Conservation (phyloP, 2,113 vertebrate species). For the Telmatochromis sp. region DNA sequence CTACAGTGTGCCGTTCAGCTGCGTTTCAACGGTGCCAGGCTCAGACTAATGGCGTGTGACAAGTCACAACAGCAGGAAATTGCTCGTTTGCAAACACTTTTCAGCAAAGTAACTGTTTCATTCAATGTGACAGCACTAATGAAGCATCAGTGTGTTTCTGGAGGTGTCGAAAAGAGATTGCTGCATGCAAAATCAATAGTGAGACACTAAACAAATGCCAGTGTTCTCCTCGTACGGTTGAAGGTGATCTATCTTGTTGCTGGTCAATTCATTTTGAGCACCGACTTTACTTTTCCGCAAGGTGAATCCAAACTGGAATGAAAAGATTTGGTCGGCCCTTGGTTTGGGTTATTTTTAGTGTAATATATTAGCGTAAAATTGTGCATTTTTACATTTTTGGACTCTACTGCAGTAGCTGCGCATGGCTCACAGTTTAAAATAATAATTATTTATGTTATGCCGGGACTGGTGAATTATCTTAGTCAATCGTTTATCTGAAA, state of each 20-base stretch:
- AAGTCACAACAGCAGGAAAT: constrained; percentile 61
- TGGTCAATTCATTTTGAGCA: constrained; percentile 25
- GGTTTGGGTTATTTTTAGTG: background rate
- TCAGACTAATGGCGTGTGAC: constrained; percentile 63
- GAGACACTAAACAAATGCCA: constrained; percentile 55
- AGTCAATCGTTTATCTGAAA: background rate
- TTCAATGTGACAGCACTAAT: constrained; percentile 63
- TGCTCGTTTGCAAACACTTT: constrained; percentile 60
- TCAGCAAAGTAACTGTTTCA: constrained; percentile 54
- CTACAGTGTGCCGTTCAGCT: constrained; percentile 44
- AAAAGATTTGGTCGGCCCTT: background rate
- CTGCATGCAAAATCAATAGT: constrained; percentile 48
- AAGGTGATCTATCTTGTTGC: constrained; percentile 31
- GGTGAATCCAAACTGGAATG: background rate
- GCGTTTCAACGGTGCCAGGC: constrained; percentile 32
- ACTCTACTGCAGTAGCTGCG: background rate
- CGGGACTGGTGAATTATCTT: background rate
- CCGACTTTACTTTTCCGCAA: background rate
- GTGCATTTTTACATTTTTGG: background rate
- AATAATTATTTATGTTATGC: background rate
- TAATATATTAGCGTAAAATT: background rate
- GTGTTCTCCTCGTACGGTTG: constrained; percentile 28
- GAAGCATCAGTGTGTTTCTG: constrained; percentile 56
- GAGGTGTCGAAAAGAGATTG: constrained; percentile 49
- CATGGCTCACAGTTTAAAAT: background rate